Conservation (phyloP, 2,888 invertebrate species). For the Scaptomyza polygonia region DNA sequence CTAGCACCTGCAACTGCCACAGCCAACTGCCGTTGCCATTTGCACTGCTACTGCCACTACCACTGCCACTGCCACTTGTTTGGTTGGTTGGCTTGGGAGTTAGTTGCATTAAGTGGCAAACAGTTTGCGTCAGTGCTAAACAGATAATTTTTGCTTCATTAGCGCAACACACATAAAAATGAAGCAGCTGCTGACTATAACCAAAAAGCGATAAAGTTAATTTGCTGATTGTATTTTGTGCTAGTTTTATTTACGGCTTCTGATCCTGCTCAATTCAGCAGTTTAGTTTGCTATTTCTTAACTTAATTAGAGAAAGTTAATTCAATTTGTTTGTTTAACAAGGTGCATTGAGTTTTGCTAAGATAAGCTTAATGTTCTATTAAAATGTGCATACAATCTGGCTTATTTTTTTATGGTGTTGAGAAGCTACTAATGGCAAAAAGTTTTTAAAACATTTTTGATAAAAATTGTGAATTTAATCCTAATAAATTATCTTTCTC, state of each 20-base stretch:
- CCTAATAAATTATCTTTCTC: neutral
- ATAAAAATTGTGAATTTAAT: neutral
- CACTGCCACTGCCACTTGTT: conserved; percentile 10
- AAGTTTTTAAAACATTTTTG: neutral
- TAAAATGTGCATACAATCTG: no score
- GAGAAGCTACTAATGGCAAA: no score
- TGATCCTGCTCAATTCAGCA: conserved; percentile 10
- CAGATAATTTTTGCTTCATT: conserved; percentile 73
- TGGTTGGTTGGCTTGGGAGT: conserved; percentile 13
- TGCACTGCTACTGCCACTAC: conserved; percentile 52
- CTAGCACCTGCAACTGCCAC: conserved; percentile 65
- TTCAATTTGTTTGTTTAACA: conserved; percentile 4
- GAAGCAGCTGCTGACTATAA: conserved; percentile 27
- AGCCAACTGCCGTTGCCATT: conserved; percentile 44
- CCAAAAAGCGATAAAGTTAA: conserved; percentile 65
- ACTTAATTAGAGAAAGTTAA: conserved; percentile 5
- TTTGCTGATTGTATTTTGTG: conserved; percentile 51
- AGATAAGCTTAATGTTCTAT: neutral
- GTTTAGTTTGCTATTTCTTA: conserved; percentile 8
- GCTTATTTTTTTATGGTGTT: no score
- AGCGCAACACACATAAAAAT: conserved; percentile 34
- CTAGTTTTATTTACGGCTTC: conserved; percentile 34
- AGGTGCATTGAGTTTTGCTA: neutral
- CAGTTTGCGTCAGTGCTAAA: conserved; percentile 43
- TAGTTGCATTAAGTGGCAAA: conserved; percentile 42